Evolutionary conservation across 2,113 vertebrate species (phyloP).

Genomic region (Oophaga pumilio): DNA sequence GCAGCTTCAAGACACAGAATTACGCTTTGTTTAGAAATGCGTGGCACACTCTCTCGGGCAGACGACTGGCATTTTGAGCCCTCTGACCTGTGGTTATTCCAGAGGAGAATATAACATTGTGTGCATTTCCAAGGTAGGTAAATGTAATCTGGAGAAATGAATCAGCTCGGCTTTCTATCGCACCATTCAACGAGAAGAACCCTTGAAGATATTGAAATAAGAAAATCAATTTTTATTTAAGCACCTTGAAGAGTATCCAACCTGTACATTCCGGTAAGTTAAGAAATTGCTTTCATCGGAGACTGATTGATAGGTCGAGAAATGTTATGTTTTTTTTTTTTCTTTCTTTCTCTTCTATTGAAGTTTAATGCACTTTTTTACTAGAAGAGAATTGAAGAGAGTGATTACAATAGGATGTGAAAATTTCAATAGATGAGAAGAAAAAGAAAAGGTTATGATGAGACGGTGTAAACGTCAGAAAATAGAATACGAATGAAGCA

Average conservation of each 20-base stretch:
- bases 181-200: slow-evolving; percentile 1
- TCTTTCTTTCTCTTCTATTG: neutral
- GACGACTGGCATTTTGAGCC: slow-evolving; percentile 32
- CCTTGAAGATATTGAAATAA: slow-evolving; percentile 51
- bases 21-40: slow-evolving; percentile 53
- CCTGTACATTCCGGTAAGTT: slow-evolving; percentile 58
- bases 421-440: slow-evolving; percentile 12
- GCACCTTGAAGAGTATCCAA: slow-evolving; percentile 58
- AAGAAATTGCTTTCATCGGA: slow-evolving; percentile 60
- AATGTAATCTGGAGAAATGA: slow-evolving; percentile 40
- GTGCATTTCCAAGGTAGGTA: slow-evolving; percentile 33
- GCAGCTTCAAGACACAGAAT: slow-evolving; percentile 36
- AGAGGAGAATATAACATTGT: slow-evolving; percentile 2
- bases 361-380: slow-evolving; percentile 26
- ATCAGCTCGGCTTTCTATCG: neutral
- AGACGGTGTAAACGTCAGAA: neutral
- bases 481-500: neutral
- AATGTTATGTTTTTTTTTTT: slow-evolving; percentile 30
- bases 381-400: slow-evolving; percentile 22
- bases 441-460: slow-evolving; percentile 27
- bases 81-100: slow-evolving; percentile 47
- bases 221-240: slow-evolving; percentile 56
- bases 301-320: slow-evolving; percentile 54
- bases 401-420: slow-evolving; percentile 9
- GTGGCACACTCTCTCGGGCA: neutral